These are phyloP conservation scores for Pristionchus exspectatus DNA, from an alignment of 2,888 invertebrate species.

Conservation along the genomic window DNA sequence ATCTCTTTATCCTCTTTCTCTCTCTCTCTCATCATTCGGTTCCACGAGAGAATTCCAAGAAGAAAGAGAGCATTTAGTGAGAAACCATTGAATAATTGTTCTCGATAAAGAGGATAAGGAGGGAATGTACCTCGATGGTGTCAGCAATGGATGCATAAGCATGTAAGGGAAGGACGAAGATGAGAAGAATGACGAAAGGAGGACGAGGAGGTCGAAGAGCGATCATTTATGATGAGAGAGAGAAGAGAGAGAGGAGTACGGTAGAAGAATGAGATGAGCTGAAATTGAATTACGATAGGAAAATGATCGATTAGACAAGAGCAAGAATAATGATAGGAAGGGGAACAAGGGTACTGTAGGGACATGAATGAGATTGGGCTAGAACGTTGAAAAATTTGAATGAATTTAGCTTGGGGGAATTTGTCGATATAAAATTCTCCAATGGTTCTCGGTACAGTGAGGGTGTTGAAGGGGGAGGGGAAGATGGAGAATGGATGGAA, in stretches of 20 bases:
- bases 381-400: too few species aligned
- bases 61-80: not conserved
- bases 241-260: not conserved
- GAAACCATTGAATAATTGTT: not conserved
- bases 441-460: not conserved
- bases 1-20: not conserved
- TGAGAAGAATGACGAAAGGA: conserved; percentile 17
- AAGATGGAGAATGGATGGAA: not conserved
- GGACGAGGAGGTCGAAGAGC: conserved; percentile 28
- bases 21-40: not conserved
- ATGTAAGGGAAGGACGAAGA: conserved; percentile 50
- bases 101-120: not conserved
- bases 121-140: not conserved
- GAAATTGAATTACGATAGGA: not conserved
- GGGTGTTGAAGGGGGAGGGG: not conserved
- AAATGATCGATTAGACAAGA: not conserved
- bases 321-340: not conserved
- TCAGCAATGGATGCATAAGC: conserved; percentile 39
- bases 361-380: not conserved
- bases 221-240: conserved; percentile 18
- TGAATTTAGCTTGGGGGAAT: too few species aligned
- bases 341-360: not conserved
- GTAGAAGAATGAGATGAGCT: not conserved
- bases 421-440: not conserved
- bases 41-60: not conserved